phyloP scores from a whole-genome alignment of 2,797 vertebrate genomes.

The Aplochiton taeniatus region DNA sequence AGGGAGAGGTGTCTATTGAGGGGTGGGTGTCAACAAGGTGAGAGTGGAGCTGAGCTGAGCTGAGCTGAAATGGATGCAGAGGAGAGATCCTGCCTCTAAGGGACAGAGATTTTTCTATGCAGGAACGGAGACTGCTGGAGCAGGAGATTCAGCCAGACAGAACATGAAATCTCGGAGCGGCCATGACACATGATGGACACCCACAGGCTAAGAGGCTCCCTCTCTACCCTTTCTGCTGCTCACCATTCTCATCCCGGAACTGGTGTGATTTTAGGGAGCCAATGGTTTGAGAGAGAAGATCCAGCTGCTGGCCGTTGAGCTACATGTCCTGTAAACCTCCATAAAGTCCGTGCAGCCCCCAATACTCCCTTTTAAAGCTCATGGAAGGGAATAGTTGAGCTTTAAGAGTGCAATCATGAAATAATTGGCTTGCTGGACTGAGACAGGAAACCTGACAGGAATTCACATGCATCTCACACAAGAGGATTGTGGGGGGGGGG shows the following conservation, averaged over 20 bases:
- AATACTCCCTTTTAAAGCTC: no score
- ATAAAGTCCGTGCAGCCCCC: no score
- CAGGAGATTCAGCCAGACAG: constrained; percentile 78
- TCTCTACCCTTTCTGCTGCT: constrained; percentile 20
- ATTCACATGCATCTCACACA: constrained; percentile 45
- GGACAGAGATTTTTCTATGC: constrained; percentile 65
- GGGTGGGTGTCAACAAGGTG: constrained; percentile 62
- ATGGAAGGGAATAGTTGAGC: constrained; percentile 58
- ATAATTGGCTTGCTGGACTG: constrained; percentile 13
- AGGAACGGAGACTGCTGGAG: constrained; percentile 67
- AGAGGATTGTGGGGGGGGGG: constrained; percentile 30
- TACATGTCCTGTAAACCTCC: no score
- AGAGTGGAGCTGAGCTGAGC: constrained; percentile 42
- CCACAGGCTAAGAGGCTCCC: neutral
- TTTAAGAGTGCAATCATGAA: constrained; percentile 25
- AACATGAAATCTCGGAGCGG: constrained; percentile 72
- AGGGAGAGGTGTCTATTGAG: constrained; percentile 59
- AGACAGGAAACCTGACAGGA: constrained; percentile 29
- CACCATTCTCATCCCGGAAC: constrained; percentile 41
- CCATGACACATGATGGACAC: constrained; percentile 76
- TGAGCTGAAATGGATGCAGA: constrained; percentile 60
- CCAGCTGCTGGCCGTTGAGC: no score
- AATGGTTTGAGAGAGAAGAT: constrained; percentile 55
- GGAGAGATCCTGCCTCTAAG: constrained; percentile 69
- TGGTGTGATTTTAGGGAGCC: neutral